Base-by-base conservation (phyloP, 2,888 invertebrate species). In the Drosophila demipolita region DNA sequence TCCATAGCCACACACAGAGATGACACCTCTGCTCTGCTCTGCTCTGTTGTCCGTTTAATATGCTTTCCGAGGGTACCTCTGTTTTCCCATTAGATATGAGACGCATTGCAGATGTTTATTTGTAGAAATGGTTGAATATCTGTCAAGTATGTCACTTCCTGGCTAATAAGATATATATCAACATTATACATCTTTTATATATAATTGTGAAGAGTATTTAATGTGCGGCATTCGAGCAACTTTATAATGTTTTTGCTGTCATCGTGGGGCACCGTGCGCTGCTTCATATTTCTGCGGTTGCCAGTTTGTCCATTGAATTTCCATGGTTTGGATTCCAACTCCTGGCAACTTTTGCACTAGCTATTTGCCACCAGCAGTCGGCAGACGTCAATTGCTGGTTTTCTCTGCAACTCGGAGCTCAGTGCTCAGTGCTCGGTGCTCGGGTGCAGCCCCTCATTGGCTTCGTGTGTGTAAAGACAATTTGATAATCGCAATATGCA, bases 401-500 rank as follows among this genome's bases (percentile, higher is more conserved):
- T 45, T 45, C 50, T 63, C 55, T 26, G 45, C 55, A 50, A 50
- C 53, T 36, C 36, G 26, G 32, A 32, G 36, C 57, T 42, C 66
- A 6, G 50, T 32, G 52, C 35, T 38, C 40, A 11, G 29, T 45
- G 53, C 33, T 33, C 17, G 15, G 36, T 50, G 40, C 58, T 57
- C 20, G 36, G 40, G 3, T 65, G 49, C 73, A 52, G 52, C 32
- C 65, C 70, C 75, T 72, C 80, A 78, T 80, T 83, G 86, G 86
- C 75, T 84, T 67, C 83, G 73, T 80, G 82, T 80, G 86, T 87
- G 87, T 80, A 86, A 87, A 87, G 86, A 86, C 86, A 86, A 86
- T 86, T 86, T 86, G 86, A 86, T 86, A 86, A 86, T 86, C 87
- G 87, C 86, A 86, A 83, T 84, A 87, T 85, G 86, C 86, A 84